Conservation (phyloP, 2,888 invertebrate species). For the Archaeoteleia sp. region DNA sequence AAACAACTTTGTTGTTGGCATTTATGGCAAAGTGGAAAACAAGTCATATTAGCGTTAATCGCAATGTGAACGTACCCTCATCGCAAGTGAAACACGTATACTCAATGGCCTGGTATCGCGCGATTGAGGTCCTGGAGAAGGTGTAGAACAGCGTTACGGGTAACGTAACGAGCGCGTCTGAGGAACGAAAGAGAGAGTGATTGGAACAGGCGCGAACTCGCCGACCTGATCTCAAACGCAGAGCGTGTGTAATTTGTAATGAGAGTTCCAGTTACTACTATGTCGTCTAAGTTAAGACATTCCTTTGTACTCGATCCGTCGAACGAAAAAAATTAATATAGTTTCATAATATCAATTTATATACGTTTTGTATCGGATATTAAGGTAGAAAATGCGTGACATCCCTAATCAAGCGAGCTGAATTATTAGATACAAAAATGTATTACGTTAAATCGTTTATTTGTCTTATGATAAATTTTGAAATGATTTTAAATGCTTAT, state of each 20-base stretch:
- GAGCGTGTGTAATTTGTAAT: slow-evolving; percentile 9
- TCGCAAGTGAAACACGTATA: no score
- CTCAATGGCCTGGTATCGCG: slow-evolving; percentile 27
- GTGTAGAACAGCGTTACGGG: slow-evolving; percentile 41
- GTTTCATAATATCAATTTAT: no score
- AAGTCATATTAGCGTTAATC: slow-evolving; percentile 34
- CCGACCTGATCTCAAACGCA: slow-evolving; percentile 12
- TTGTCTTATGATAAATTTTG: no score
- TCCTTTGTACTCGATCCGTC: no score
- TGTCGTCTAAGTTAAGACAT: no score
- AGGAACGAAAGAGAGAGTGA: slow-evolving; percentile 43
- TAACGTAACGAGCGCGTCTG: slow-evolving; percentile 38
- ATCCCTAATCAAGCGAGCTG: no score
- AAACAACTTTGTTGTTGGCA: slow-evolving; percentile 7
- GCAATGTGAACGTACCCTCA: background rate
- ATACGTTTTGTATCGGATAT: no score
- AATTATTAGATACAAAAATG: no score
- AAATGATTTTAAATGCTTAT: no score
- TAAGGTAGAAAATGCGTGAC: no score
- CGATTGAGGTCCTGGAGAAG: slow-evolving; percentile 23
- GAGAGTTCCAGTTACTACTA: slow-evolving; percentile 14
- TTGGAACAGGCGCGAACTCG: slow-evolving; percentile 13
- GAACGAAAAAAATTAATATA: no score
- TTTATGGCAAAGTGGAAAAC: slow-evolving; percentile 25
- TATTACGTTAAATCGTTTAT: no score